Evolutionary conservation across 2,888 invertebrate genomes (phyloP).

Genomic region (Drosophila conformis): DNA sequence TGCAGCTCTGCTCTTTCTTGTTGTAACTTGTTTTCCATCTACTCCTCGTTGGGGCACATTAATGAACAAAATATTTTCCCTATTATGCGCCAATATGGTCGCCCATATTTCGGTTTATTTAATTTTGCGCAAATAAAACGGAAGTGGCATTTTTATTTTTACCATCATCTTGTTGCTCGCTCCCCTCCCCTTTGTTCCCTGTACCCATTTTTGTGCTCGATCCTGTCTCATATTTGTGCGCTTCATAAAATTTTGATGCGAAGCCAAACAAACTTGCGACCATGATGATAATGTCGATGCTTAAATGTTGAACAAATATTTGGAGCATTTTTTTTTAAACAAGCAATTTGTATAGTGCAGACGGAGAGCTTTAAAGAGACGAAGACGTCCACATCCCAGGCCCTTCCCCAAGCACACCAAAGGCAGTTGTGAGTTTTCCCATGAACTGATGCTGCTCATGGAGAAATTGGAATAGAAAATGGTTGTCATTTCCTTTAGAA

Average conservation of each 20-base stretch:
- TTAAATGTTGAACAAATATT: slow-evolving; percentile 68
- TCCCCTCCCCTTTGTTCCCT: neutral
- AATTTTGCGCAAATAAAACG: slow-evolving; percentile 82
- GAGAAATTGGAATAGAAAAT: slow-evolving; percentile 56
- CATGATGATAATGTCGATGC: slow-evolving; percentile 67
- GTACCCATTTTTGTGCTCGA: slow-evolving; percentile 33
- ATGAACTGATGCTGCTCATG: slow-evolving; percentile 32
- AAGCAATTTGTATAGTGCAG: slow-evolving; percentile 67
- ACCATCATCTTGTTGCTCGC: slow-evolving; percentile 43
- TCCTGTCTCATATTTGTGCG: slow-evolving; percentile 71
- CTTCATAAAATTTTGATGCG: slow-evolving; percentile 76
- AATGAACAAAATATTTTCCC: slow-evolving; percentile 79
- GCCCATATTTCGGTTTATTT: slow-evolving; percentile 82
- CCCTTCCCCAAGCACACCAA: neutral
- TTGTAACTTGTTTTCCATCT: slow-evolving; percentile 42
- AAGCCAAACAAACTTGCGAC: slow-evolving; percentile 75
- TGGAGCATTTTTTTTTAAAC: slow-evolving; percentile 63
- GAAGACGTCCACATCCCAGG: slow-evolving; percentile 22
- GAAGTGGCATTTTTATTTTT: slow-evolving; percentile 79
- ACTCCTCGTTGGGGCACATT: slow-evolving; percentile 59
- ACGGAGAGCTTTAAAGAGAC: slow-evolving; percentile 61
- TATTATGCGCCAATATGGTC: slow-evolving; percentile 81
- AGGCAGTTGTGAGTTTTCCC: slow-evolving; percentile 72
- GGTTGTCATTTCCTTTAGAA: slow-evolving; percentile 65
- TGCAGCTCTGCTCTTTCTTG: slow-evolving; percentile 17